These are phyloP conservation scores for Iphiclides podalirius DNA, from an alignment of 2,888 invertebrate genomes.

Conservation along the genomic window DNA sequence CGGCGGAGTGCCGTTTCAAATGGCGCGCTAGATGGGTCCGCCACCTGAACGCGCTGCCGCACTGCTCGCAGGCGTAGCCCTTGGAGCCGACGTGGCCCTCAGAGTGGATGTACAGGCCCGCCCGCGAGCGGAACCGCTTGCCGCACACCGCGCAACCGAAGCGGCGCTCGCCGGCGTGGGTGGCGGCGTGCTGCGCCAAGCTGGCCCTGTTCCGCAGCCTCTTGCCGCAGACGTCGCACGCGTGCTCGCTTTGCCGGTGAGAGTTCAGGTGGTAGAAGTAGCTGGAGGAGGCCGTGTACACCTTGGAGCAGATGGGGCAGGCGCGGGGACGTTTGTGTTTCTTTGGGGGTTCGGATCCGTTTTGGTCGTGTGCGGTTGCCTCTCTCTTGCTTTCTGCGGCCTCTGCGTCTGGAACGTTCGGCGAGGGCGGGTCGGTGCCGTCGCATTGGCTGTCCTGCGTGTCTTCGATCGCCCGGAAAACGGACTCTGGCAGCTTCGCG, in stretches of 20 bases:
- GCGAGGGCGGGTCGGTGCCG: conserved; percentile 1
- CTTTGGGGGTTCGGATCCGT: not conserved
- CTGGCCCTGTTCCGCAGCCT: conserved; percentile 64
- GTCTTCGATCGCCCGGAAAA: conserved; percentile 56
- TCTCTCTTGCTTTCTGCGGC: conserved; percentile 10
- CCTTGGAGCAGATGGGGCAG: conserved; percentile 71
- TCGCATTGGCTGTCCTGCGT: conserved; percentile 40
- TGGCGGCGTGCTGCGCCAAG: conserved; percentile 64
- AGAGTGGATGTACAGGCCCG: conserved; percentile 72
- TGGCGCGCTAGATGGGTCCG: conserved; percentile 66
- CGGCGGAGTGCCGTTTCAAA: conserved; percentile 57
- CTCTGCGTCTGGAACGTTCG: not conserved
- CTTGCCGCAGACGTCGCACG: conserved; percentile 70
- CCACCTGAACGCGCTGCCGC: conserved; percentile 67
- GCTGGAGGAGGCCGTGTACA: conserved; percentile 67
- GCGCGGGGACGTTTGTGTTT: conserved; percentile 39
- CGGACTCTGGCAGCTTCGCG: conserved; percentile 49
- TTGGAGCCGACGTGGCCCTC: conserved; percentile 61
- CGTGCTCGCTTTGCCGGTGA: conserved; percentile 63
- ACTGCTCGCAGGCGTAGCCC: conserved; percentile 43
- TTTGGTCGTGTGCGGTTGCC: not conserved
- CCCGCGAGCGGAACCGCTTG: conserved; percentile 69
- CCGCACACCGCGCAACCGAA: conserved; percentile 68
- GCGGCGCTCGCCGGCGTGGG: conserved; percentile 63
- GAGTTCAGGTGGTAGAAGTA: conserved; percentile 76